Evolutionary conservation across 2,113 vertebrate genomes (phyloP).

Genomic region (Microtus richardsoni): DNA sequence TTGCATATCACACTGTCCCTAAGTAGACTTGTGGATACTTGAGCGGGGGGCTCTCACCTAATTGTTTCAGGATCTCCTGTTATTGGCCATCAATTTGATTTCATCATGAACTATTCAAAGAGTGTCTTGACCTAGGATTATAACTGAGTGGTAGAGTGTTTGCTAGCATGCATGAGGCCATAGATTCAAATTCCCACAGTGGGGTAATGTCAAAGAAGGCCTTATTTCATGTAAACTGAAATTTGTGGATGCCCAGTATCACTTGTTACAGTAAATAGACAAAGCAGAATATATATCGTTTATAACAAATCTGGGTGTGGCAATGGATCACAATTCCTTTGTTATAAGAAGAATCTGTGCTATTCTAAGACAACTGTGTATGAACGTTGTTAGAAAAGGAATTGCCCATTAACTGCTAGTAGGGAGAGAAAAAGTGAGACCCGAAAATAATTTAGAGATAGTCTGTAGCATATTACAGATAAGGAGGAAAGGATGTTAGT

Average conservation of each 20-base stretch:
- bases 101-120: background rate
- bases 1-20: background rate
- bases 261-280: background rate
- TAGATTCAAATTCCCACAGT: background rate
- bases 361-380: conserved; percentile 1
- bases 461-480: conserved; percentile 5
- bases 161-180: background rate
- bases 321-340: background rate
- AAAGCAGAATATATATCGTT: conserved; percentile 10
- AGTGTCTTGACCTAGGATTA: background rate
- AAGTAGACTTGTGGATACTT: background rate
- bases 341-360: background rate
- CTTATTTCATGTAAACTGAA: conserved; percentile 16
- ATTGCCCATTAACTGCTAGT: background rate
- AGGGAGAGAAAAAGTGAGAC: conserved; percentile 17
- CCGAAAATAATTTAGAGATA: background rate
- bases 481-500: background rate
- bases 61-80: background rate
- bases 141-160: too few species aligned
- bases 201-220: background rate
- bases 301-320: background rate
- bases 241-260: conserved; percentile 12
- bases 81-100: background rate
- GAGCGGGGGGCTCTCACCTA: background rate
- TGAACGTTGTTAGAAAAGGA: conserved; percentile 1